phyloP scores from a whole-genome alignment of 2,113 vertebrate species.

The Pterocles orientalis region DNA sequence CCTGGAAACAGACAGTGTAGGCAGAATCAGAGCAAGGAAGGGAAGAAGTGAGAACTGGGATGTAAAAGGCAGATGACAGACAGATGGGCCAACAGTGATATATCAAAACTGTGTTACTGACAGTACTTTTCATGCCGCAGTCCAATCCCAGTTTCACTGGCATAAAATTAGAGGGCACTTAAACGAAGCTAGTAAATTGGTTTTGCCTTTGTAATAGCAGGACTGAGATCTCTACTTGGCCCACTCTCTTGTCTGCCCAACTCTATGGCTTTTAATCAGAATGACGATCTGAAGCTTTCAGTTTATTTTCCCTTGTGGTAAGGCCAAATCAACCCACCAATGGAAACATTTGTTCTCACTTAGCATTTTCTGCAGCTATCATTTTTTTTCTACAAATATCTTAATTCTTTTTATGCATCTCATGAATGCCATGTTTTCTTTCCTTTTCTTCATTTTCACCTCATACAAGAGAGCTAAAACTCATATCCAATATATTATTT shows the following conservation, averaged over 20 bases:
- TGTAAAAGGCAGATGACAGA: background rate
- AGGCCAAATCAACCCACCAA: background rate
- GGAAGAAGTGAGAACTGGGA: background rate
- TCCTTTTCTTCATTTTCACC: background rate
- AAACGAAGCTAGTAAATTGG: background rate
- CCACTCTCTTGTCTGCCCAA: background rate
- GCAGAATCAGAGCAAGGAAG: background rate
- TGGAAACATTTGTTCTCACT: background rate
- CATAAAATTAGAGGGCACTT: background rate
- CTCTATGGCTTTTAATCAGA: background rate
- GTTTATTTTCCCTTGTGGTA: conserved; percentile 5
- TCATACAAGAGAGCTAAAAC: background rate
- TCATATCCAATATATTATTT: background rate
- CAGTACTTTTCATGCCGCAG: background rate
- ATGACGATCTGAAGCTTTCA: background rate
- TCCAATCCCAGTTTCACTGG: background rate
- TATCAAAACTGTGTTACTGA: background rate
- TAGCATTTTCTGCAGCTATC: background rate
- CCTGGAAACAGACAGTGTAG: background rate
- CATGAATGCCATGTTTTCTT: background rate
- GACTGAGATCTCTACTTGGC: background rate
- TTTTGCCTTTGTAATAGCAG: background rate
- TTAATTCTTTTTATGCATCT: background rate
- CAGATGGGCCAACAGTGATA: rapidly evolving
- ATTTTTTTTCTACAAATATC: background rate